These are phyloP conservation scores for Agrochola macilenta DNA, from an alignment of 2,888 invertebrate species.

Conservation along the genomic window DNA sequence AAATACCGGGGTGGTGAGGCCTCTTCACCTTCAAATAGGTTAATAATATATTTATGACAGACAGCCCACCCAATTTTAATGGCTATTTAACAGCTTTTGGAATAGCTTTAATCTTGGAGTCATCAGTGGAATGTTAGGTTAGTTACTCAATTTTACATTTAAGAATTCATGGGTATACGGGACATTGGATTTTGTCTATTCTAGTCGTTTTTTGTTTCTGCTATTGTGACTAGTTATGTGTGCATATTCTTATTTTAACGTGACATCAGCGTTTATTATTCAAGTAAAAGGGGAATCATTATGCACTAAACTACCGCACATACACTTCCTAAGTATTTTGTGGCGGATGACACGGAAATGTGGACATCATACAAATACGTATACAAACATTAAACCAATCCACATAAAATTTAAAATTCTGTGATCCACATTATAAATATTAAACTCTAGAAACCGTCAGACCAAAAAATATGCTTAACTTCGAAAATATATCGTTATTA, in stretches of 20 bases:
- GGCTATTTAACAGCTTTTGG: constrained; percentile 52
- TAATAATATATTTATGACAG: constrained; percentile 66
- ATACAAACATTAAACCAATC: neutral
- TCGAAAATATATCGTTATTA: constrained; percentile 43
- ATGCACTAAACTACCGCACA: neutral
- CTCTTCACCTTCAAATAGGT: constrained; percentile 60
- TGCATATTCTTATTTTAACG: neutral
- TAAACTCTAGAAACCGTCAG: neutral
- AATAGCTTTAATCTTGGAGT: constrained; percentile 48
- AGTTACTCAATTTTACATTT: constrained; percentile 30
- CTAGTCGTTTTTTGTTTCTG: neutral
- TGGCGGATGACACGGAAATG: neutral
- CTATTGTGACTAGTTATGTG: neutral
- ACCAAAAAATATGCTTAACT: neutral
- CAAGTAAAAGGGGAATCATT: neutral
- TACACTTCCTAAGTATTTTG: neutral
- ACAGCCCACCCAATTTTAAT: constrained; percentile 65
- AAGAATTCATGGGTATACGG: neutral
- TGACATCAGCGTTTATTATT: neutral
- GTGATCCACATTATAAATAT: neutral
- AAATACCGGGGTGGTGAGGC: constrained; percentile 58
- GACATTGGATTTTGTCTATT: neutral
- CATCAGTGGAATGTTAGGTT: constrained; percentile 42
- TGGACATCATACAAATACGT: neutral
- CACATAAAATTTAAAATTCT: neutral